Evolutionary conservation across 2,888 invertebrate genomes (phyloP).

Genomic region (Ormia ochracea): DNA sequence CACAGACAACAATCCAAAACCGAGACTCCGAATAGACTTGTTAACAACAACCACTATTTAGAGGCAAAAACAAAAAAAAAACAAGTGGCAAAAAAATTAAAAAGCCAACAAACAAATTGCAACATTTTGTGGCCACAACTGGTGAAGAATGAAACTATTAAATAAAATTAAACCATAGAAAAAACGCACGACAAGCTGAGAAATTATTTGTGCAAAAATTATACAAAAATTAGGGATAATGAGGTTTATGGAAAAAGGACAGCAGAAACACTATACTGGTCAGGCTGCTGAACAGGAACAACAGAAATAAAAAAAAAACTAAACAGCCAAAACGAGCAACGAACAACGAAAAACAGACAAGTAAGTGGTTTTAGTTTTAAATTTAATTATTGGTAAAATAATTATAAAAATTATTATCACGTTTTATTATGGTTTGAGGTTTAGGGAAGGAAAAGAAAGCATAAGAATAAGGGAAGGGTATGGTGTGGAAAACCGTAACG

Average conservation of each 20-base stretch:
- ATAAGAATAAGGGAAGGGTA: neutral
- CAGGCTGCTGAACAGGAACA: neutral
- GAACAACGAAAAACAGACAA: slow-evolving; percentile 12
- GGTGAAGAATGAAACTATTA: slow-evolving; percentile 47
- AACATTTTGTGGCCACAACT: slow-evolving; percentile 60
- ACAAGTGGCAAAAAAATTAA: neutral
- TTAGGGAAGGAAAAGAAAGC: neutral
- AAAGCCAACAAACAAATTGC: slow-evolving; percentile 41
- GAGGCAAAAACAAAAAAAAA: slow-evolving; percentile 6
- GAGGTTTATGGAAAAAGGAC: slow-evolving; percentile 7
- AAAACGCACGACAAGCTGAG: slow-evolving; percentile 24
- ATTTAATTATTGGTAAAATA: slow-evolving; percentile 48
- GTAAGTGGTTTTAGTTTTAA: slow-evolving; percentile 38
- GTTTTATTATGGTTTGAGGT: slow-evolving; percentile 42
- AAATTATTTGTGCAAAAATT: slow-evolving; percentile 19
- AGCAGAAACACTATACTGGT: neutral
- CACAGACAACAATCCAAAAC: slow-evolving; percentile 33
- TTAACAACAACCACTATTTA: slow-evolving; percentile 51
- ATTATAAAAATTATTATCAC: slow-evolving; percentile 51
- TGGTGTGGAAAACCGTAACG: neutral
- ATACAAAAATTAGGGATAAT: slow-evolving; percentile 32
- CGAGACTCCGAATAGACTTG: slow-evolving; percentile 48
- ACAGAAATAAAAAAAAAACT: neutral
- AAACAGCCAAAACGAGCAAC: no score
- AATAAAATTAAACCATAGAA: slow-evolving; percentile 42